These are phyloP conservation scores for Salarias fasciatus DNA, from an alignment of 2,797 vertebrate genomes.

Conservation along the genomic window DNA sequence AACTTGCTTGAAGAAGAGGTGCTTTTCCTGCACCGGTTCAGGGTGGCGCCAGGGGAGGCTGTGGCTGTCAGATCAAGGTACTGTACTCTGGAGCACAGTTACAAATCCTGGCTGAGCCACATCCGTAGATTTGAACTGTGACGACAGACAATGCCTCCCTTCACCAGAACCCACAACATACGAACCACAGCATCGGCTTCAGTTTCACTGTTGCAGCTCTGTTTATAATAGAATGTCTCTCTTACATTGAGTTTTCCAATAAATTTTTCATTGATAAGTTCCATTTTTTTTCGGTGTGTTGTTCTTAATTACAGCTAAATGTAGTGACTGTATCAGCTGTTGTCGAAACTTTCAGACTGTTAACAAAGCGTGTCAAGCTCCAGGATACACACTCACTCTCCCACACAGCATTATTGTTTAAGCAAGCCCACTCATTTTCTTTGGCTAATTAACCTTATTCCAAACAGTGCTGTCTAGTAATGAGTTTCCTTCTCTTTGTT, in stretches of 20 bases:
- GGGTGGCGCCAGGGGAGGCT: constrained; percentile 6
- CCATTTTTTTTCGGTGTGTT: not conserved
- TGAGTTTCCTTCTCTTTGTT: not conserved
- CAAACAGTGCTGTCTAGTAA: constrained; percentile 4
- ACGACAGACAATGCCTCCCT: not conserved
- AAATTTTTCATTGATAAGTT: too few relatives aligned
- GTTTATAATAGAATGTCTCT: too few relatives aligned
- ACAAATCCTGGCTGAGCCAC: constrained; percentile 13
- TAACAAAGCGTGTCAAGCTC: not conserved
- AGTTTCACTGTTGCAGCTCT: too few relatives aligned
- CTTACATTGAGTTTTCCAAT: too few relatives aligned
- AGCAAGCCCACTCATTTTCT: constrained; percentile 8
- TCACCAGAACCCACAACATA: not conserved
- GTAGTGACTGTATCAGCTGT: not conserved
- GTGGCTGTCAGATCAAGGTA: constrained; percentile 40
- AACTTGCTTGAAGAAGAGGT: not conserved
- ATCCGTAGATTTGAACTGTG: not conserved
- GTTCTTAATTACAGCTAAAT: not conserved
- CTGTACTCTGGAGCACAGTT: constrained; percentile 12
- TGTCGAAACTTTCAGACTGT: not conserved
- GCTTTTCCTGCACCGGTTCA: not conserved
- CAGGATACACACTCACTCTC: not conserved
- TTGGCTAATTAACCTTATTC: constrained; percentile 4
- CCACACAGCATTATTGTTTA: constrained; percentile 1
- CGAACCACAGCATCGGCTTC: too few relatives aligned